Base-by-base conservation (phyloP, 2,797 vertebrate species). In the Sphenopsis melanotis region DNA sequence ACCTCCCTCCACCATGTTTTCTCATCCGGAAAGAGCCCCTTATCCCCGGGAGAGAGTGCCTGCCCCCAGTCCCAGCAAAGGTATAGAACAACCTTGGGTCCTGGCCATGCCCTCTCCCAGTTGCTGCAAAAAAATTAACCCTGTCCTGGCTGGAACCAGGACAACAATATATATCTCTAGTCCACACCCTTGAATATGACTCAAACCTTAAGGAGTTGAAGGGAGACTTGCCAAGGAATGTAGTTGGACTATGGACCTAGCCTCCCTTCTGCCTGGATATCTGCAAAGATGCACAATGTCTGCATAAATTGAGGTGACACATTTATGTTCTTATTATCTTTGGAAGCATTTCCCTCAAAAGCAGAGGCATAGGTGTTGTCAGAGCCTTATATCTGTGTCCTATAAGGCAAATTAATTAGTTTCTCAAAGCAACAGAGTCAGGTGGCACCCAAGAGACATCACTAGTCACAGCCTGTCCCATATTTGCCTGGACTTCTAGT, bases 11-110 rank as follows among this genome's bases (percentile, higher is more conserved):
- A 50, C 21, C 27, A 21, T 0, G 1, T 70, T 77, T 89, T 50
- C 50, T 46, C 7, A 27, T 34, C 17, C 0, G 0, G 20, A 70
- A 50, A 29, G 37, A 57, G 12, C 6, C 2, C 2, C n/a, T 57
- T 61, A 17, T 50, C 16, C 23, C 20, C 0, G 0, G 20, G n/a
- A 34, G 5, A 72, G 7, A 30, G 29, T 44, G 20, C 8, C n/a
- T 83, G 30, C 6, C 14, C 29, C 42, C 7, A 63, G 7, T 1
- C 10, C 11, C 11, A 6, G 17, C 14, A 83, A 19, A 27, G 15
- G 2, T 19, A 30, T 1, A 56, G 56, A 63, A 22, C 10, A 57
- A 8, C n/a, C 10, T 22, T 30, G 24, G 12, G 8, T 34, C 37
- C 29, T 63, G 12, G 12, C 17, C 10, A 39, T 30, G 24, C 1